Base-by-base conservation (phyloP, 2,888 invertebrate species). In the Baccha elongata region DNA sequence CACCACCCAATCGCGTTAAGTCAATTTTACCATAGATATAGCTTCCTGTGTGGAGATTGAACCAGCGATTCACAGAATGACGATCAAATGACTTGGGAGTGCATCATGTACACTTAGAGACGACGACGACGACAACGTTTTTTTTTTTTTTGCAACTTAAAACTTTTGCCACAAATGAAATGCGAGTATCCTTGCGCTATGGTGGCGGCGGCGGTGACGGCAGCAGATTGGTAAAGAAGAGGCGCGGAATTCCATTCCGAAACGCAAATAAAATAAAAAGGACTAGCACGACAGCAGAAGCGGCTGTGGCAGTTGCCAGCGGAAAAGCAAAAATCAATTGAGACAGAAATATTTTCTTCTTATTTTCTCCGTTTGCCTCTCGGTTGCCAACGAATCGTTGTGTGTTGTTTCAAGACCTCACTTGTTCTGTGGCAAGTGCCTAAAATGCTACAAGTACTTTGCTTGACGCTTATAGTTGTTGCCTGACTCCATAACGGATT, bases 401-500 rank as follows among this genome's bases (percentile, higher is more conserved):
- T 60, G 60, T 60, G 79, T 62, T 80, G 74, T 46, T 74, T 64
- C 74, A 74, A 74, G 65, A 76, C 81, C 81, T 75, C 81, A 81
- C 81, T 81, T 76, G 75, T 81, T 55, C 62, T 62, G 48, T 76
- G 72, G 76, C 81, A 81, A 81, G 81, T 81, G 81, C 81, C 75
- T 81, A 75, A 81, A 81, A 81, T 67, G 76, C 81, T 81, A 76
- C 81, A 81, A 81, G 81, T 81, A 81, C 81, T 67, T 67, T 72
- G 81, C 71, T 72, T 72, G 71, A 81, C 81, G 81, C 76, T 81
- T 76, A 75, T 76, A 76, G 76, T 76, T 72, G 81, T 65, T 72
- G 74, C 48, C 64, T 29, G 69, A 69, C 69, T 75, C 68, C 48
- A 80, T 64, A 64, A 68, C 73, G 73, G 79, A 73, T 55, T 52